Evolutionary conservation across 2,888 invertebrate genomes (phyloP), one percentile per base, ranked within the genome.

Genomic region (Tiliacea aurago): DNA sequence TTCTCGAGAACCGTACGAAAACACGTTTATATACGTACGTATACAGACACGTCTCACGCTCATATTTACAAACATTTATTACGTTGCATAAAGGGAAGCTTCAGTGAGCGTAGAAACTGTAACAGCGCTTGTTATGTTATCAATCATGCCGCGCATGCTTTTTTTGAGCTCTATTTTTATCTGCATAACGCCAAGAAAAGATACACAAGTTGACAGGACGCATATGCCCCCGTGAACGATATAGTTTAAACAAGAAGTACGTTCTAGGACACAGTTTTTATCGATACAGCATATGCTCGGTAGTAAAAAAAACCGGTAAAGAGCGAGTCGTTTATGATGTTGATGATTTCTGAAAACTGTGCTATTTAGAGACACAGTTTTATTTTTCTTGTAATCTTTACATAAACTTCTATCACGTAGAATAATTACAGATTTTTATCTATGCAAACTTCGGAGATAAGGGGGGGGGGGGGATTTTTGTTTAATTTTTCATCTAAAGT

Each of bases 41-140:
- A 69, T 28, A 84, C 70, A 74, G 76, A 73, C 72, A 73, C 68
- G 68, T 74, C 80, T 72, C 53, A 68, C 45, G 66, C 37, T 81
- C 70, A 78, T 86, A 81, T 86, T 84, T 86, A 84, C 82, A 84
- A 84, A 84, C 73, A 84, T 75, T 84, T 86, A 84, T 84, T 73
- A 79, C 79, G 69, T 71, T 81, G 78, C 86, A 76, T 86, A 79
- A 71, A 84, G 82, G 56, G 72, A 75, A 81, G 76, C 86, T 86
- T 76, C 78, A 74, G 77, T 83, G 66, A 80, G 64, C 74, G 84
- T 72, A 70, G 73, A 71, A 81, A 81, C 72, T 72, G 73, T 71
- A 76, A 74, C 77, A 81, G 70, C 49, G 59, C 82, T 84, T 79
- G 81, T 84, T 86, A 75, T 84, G 70, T 71, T 79, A 76, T 84